phyloP scores from a whole-genome alignment of 2,888 invertebrate species.

The Coelogynopora nodosa region DNA sequence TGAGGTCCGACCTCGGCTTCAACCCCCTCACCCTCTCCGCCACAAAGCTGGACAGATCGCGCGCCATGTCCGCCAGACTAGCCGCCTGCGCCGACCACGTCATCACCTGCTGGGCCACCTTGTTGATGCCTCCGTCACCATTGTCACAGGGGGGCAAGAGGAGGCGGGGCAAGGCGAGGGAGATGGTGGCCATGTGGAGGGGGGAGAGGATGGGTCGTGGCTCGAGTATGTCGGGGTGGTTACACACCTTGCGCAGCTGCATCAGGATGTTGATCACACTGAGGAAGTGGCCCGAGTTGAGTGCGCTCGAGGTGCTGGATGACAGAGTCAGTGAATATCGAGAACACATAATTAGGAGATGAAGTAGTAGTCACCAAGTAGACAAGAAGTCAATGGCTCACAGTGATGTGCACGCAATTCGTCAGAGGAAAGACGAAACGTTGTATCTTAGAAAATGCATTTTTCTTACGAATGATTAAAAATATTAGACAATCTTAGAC shows the following conservation, averaged over 20 bases:
- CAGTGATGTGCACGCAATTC: no score
- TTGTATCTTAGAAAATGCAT: no score
- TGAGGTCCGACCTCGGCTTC: slow-evolving; percentile 66
- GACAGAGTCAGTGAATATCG: no score
- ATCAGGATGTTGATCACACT: slow-evolving; percentile 93
- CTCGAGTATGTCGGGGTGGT: slow-evolving; percentile 96
- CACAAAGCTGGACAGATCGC: slow-evolving; percentile 74
- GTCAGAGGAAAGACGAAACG: no score
- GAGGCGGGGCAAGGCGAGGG: slow-evolving; percentile 66
- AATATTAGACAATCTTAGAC: no score
- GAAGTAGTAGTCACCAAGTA: no score
- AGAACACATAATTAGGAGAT: no score
- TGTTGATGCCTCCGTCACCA: slow-evolving; percentile 69
- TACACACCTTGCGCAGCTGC: slow-evolving; percentile 94
- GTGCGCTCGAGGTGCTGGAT: slow-evolving; percentile 80
- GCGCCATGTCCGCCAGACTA: slow-evolving; percentile 68
- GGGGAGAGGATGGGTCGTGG: slow-evolving; percentile 88
- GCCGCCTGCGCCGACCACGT: slow-evolving; percentile 50
- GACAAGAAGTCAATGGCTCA: no score
- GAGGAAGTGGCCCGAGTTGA: slow-evolving; percentile 84
- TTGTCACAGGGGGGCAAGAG: slow-evolving; percentile 71
- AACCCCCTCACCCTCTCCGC: slow-evolving; percentile 76
- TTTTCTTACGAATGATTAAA: no score
- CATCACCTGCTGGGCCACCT: background rate
- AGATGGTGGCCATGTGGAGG: slow-evolving; percentile 70